Evolutionary conservation across 2,113 vertebrate species (phyloP), one percentile per base, ranked within the genome.

Genomic region (Myrmecophaga tridactyla): DNA sequence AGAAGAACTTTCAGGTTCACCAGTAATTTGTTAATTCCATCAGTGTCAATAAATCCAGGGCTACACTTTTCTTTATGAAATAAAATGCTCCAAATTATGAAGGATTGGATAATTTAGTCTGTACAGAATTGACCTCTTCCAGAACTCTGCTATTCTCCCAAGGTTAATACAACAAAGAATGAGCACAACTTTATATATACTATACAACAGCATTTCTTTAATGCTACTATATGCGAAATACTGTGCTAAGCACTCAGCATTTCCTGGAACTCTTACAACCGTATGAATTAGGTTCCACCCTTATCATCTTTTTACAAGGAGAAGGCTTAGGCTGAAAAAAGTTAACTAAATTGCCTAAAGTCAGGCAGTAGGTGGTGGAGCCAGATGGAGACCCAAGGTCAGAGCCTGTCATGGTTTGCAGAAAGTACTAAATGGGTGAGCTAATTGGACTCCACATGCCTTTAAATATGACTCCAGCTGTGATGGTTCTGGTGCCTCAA

Each of bases 71-170:
- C 27, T 46, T 75, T 56, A 85, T 41, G 5, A 85, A 94, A 77
- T 90, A 62, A 95, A 97, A 62, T 46, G 14, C 41, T 72, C 6
- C 62, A 62, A 72, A 53, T 77, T 15, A 90, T 80, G 11, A 88
- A 72, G 3, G 4, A 39, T 65, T 81, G 6, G n/a, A 58, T 90
- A 48, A 80, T 29, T 95, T 86, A n/a, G 34, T 31, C 5, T 43
- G 89, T 43, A 51, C 5, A 89, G 43, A 86, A 94, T 23, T 87
- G 13, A 36, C n/a, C 51, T 85, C 1, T 69, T 92, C 83, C 41
- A 70, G 48, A 90, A 41, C 12, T 3, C 41, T 72, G 7, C 23
- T 43, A 5, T 60, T 90, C 31, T 90, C 65, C 18, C 31, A 56
- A 60, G 1, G 10, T 76, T 75, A 72, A 80, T 85, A 53, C 12